A percentile compares a stretch with the other conserved stretches of the same genome.
phyloP scores from a whole-genome alignment of 2,888 invertebrate species.

The Antitype chi region DNA sequence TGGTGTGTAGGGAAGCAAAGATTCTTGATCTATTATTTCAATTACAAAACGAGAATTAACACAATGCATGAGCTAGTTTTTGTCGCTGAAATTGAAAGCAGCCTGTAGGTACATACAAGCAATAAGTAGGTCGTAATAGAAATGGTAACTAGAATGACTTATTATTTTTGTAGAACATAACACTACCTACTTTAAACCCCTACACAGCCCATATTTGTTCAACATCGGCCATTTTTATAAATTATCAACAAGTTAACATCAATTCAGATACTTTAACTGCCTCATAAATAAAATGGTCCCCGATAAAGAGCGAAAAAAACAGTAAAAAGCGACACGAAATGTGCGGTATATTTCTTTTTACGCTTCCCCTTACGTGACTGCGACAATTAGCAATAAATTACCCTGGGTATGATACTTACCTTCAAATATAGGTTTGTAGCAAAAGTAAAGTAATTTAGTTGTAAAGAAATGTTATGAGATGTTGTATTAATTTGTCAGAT shows the following conservation, averaged over 20 bases:
- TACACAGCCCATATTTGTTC: background rate
- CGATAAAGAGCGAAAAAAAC: conserved; percentile 49
- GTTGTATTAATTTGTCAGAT: conserved; percentile 5
- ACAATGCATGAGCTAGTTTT: too few species aligned
- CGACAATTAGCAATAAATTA: conserved; percentile 51
- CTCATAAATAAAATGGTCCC: conserved; percentile 38
- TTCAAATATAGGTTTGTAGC: conserved; percentile 15
- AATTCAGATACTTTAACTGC: conserved; percentile 29
- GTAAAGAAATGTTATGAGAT: conserved; percentile 10
- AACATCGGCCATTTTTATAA: conserved; percentile 19
- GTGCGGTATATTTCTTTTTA: conserved; percentile 46
- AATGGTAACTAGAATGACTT: too few species aligned
- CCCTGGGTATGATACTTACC: conserved; percentile 20
- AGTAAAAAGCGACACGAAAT: conserved; percentile 48
- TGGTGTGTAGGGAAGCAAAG: too few species aligned
- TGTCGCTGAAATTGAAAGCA: too few species aligned
- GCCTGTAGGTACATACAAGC: too few species aligned
- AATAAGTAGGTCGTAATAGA: too few species aligned
- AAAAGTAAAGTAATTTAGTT: conserved; percentile 16
- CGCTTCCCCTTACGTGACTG: conserved; percentile 48
- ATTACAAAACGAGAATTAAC: too few species aligned
- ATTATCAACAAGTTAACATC: conserved; percentile 40
- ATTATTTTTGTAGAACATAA: background rate
- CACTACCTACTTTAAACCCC: background rate
- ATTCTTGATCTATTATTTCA: too few species aligned